Evolutionary conservation across 2,113 vertebrate species (phyloP).

Genomic region (Planiliza haematocheilus): DNA sequence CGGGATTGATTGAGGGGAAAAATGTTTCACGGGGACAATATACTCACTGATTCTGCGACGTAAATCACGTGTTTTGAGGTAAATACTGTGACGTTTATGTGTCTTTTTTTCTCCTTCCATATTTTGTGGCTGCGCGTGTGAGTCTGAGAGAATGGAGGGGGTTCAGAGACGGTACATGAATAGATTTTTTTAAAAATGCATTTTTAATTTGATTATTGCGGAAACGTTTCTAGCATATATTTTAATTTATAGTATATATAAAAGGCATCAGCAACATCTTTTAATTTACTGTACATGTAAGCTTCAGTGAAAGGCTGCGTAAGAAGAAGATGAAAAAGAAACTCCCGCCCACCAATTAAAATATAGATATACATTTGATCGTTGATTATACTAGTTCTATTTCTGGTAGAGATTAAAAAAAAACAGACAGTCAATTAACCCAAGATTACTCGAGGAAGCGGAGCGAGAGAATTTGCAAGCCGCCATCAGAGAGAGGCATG

Average conservation of each 20-base stretch:
- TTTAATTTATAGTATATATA: too few relatives aligned
- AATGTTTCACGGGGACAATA: conserved; percentile 38
- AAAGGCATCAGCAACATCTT: too few relatives aligned
- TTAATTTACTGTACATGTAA: too few relatives aligned
- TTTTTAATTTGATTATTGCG: too few relatives aligned
- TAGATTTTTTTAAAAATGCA: too few relatives aligned
- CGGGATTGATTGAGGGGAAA: conserved; percentile 40
- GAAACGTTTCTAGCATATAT: too few relatives aligned
- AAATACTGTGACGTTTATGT: conserved; percentile 58
- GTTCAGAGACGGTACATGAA: too few relatives aligned
- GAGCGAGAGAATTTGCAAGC: conserved; percentile 38
- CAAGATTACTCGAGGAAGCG: conserved; percentile 31
- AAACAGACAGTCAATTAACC: conserved; percentile 47
- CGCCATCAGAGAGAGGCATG: conserved; percentile 49
- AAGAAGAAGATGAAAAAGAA: neutral
- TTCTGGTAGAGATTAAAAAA: conserved; percentile 20
- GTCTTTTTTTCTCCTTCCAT: neutral
- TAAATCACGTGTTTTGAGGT: conserved; percentile 42
- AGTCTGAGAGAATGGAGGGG: neutral
- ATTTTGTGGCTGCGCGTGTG: neutral
- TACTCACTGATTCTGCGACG: conserved; percentile 12
- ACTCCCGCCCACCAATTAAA: conserved; percentile 19
- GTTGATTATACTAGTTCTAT: conserved; percentile 33
- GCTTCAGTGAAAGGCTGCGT: neutral
- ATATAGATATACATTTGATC: conserved; percentile 11